These are phyloP conservation scores for Mastacembelus armatus DNA, from an alignment of 2,797 vertebrate species.

Conservation along the genomic window DNA sequence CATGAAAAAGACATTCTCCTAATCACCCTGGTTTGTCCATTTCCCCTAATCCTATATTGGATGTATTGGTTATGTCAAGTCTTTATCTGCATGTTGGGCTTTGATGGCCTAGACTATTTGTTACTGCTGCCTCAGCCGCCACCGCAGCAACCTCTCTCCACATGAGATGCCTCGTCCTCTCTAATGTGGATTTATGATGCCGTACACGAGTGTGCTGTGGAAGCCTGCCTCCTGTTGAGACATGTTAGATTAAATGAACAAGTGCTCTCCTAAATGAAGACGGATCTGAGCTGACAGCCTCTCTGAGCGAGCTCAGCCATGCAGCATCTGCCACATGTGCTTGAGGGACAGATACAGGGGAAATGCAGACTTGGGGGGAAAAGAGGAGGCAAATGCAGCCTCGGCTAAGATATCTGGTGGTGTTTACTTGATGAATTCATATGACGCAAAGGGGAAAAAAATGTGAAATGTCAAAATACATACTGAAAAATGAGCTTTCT, in stretches of 20 bases:
- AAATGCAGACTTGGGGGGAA: slow-evolving; percentile 18
- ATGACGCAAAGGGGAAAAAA: neutral
- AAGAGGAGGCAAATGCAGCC: slow-evolving; percentile 17
- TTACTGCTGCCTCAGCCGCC: slow-evolving; percentile 5
- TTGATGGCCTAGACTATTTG: slow-evolving; percentile 20
- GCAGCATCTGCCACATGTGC: slow-evolving; percentile 58
- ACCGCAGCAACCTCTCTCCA: slow-evolving; percentile 23
- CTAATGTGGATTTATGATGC: slow-evolving; percentile 82
- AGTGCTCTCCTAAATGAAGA: slow-evolving; percentile 75
- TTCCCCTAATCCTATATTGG: neutral
- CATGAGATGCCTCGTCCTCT: slow-evolving; percentile 57
- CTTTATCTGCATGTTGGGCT: neutral
- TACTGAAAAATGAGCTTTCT: slow-evolving; percentile 46
- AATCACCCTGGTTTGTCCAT: neutral
- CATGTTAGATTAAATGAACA: slow-evolving; percentile 73
- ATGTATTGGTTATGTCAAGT: neutral
- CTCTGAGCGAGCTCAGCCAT: slow-evolving; percentile 39
- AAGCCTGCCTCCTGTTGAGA: slow-evolving; percentile 71
- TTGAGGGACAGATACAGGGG: slow-evolving; percentile 38
- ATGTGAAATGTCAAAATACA: slow-evolving; percentile 40
- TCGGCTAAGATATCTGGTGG: neutral
- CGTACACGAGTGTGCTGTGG: slow-evolving; percentile 49
- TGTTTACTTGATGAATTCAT: neutral
- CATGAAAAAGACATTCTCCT: slow-evolving; percentile 1
- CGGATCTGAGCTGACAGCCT: slow-evolving; percentile 76